Evolutionary conservation across 1,140 invertebrate genomes (phyloP), one percentile per base, ranked within the genome.

Genomic region (Leucophenga varia): DNA sequence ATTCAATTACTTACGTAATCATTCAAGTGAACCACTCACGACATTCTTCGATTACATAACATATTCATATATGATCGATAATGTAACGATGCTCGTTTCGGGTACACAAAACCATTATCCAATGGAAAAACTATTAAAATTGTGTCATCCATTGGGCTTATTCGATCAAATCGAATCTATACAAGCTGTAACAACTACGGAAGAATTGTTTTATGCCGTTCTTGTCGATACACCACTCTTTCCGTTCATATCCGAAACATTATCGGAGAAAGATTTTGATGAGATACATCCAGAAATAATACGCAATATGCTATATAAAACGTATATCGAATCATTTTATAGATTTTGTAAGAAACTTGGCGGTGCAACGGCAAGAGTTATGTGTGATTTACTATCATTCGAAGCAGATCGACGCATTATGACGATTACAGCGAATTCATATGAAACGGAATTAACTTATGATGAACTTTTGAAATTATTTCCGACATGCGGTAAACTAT

Each of bases 21-120:
- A 99, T 75, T 93, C 96, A 31, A 88, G 97, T 1, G 95, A 98
- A 68, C 96, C 96, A 2, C 77, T 99, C 37, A 89, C 93, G 1
- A 97, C 93, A 18, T 99, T 99, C 75, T 78, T 99, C 52, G 97
- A 99, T 75, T 99, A 95, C 65, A 98, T 99, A 31, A 98, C 96
- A 61, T 98, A 98, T 82, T 96, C 95, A 72, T 98, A 99, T 74
- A 99, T 99, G 97, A 99, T 99, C 72, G 97, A 99, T 76, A 99
- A 99, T 75, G 97, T 99, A 36, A 96, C 98, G 58, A 76, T 99
- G 17, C 80, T 99, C 48, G 97, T 99, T 49, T 98, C 97, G 49
- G 97, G 97, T n/a, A 97, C 97, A 37, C 80, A 99, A 10, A 96
- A 99, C 79, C 95, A 98, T 72, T 81, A 96, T 52, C 93, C 97